phyloP scores from a whole-genome alignment of 2,888 invertebrate genomes.

The Epirrhoe tristata region DNA sequence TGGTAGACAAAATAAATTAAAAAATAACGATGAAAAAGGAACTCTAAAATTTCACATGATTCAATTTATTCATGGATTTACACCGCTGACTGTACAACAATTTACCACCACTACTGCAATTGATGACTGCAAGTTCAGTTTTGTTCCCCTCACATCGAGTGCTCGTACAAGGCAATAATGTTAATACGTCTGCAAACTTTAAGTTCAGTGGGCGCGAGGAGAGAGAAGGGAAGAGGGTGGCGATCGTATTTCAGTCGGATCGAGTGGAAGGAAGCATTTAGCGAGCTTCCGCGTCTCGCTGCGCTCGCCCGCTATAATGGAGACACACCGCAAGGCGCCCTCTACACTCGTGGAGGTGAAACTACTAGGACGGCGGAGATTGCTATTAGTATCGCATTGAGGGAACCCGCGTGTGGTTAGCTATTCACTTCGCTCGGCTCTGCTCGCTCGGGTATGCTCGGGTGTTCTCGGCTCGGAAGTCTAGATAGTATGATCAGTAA shows the following conservation, averaged over 20 bases:
- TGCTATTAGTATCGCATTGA: conserved; percentile 13
- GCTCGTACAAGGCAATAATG: not conserved
- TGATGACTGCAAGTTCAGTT: too few relatives aligned
- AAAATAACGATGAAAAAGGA: too few relatives aligned
- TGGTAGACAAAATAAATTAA: too few relatives aligned
- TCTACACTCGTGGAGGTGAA: not conserved
- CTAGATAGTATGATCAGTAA: too few relatives aligned
- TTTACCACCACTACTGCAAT: too few relatives aligned
- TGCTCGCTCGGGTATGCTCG: not conserved
- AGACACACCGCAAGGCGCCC: conserved; percentile 1
- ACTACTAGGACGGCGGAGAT: not conserved
- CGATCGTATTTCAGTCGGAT: conserved; percentile 52
- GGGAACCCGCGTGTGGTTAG: not conserved
- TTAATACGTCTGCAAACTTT: not conserved
- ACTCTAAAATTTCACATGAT: too few relatives aligned
- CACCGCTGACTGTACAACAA: too few relatives aligned
- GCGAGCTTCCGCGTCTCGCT: conserved; percentile 43
- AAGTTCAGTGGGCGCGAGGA: conserved; percentile 16
- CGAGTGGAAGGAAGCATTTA: conserved; percentile 59
- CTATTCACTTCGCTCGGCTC: conserved; percentile 1
- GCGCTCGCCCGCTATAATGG: not conserved
- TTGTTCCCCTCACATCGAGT: too few relatives aligned
- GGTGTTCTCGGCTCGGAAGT: not conserved
- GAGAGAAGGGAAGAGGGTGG: conserved; percentile 8
- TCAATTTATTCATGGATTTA: too few relatives aligned